These are phyloP conservation scores for Lanius collurio DNA, from an alignment of 2,113 vertebrate species.

Conservation along the genomic window DNA sequence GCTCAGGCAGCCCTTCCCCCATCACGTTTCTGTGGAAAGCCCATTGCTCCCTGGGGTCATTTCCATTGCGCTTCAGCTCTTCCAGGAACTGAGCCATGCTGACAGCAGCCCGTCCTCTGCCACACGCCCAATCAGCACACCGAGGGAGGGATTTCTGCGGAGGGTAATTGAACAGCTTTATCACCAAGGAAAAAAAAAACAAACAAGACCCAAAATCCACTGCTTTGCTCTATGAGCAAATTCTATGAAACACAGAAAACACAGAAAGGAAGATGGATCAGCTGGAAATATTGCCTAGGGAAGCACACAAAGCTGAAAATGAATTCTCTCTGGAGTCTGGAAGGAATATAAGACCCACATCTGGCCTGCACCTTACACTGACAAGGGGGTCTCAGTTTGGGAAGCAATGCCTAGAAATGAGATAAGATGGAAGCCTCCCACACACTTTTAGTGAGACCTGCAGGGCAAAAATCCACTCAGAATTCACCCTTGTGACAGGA, in stretches of 20 bases:
- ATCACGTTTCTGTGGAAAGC: conserved; percentile 33
- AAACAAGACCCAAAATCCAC: neutral
- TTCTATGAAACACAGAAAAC: neutral
- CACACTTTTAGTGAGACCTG: neutral
- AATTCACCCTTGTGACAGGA: neutral
- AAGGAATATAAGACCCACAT: neutral
- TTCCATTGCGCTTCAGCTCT: conserved; percentile 42
- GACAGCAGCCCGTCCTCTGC: conserved; percentile 48
- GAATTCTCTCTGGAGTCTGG: neutral
- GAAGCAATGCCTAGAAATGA: neutral
- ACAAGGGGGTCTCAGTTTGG: neutral
- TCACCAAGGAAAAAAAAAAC: neutral
- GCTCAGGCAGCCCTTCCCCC: neutral
- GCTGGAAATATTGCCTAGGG: neutral
- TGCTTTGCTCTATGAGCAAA: neutral
- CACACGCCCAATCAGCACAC: neutral
- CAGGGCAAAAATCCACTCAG: neutral
- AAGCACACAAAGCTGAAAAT: neutral
- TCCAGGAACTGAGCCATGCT: conserved; percentile 57
- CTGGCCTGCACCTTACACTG: neutral
- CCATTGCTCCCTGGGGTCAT: conserved; percentile 52
- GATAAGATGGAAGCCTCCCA: neutral
- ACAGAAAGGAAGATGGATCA: neutral
- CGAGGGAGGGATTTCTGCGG: neutral
- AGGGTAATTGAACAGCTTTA: conserved; percentile 29